Conservation (phyloP, 2,888 invertebrate genomes). For the Branchellion lobata region DNA sequence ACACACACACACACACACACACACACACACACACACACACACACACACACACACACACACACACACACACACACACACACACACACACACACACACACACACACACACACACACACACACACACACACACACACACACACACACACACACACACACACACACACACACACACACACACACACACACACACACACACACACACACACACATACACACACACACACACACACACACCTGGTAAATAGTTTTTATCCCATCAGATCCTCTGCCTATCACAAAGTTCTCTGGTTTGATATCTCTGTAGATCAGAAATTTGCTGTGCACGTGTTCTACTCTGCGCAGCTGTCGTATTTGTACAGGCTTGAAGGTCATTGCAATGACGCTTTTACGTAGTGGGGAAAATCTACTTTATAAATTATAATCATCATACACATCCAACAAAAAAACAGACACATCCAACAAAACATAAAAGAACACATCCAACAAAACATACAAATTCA, state of each 20-base stretch:
- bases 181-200: no score
- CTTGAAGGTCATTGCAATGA: neutral
- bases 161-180: no score
- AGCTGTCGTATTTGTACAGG: constrained; percentile 29
- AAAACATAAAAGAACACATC: neutral
- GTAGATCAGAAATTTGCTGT: constrained; percentile 37
- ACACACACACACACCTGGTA: constrained; percentile 24
- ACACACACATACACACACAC: no score
- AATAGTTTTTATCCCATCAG: constrained; percentile 3
- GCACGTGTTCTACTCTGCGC: constrained; percentile 29
- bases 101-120: no score
- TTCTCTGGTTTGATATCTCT: constrained; percentile 45
- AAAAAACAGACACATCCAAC: neutral
- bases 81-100: no score
- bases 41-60: no score
- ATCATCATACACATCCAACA: neutral
- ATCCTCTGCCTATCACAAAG: constrained; percentile 39
- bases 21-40: no score
- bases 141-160: no score
- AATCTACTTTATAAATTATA: neutral
- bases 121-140: no score
- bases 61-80: no score
- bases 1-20: no score
- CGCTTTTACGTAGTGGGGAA: neutral
- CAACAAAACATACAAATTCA: neutral